Evolutionary conservation across 2,888 invertebrate genomes (phyloP), one percentile per base, ranked within the genome.

Genomic region (Hypselothyrea guttata): DNA sequence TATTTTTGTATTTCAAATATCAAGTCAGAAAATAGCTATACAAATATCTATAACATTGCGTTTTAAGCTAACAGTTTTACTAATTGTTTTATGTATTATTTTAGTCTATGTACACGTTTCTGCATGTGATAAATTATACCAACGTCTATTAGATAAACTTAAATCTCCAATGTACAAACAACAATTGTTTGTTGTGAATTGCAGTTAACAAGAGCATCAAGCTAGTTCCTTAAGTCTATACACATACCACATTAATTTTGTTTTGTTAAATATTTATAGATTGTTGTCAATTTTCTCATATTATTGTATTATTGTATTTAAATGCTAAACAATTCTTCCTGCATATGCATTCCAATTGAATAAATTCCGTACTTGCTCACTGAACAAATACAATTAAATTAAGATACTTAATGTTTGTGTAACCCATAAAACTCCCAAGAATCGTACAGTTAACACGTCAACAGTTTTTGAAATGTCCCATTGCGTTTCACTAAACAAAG

Each of bases 121-220:
- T 46, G 5, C 22, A 35, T 47, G 59, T 54, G 54, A 54, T 54
- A 40, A 45, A 48, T 22, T 16, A 66, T 52, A 69, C 60, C 68
- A 71, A 55, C 71, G 68, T 48, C 38, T 47, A 34, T 47, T 13
- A 54, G 40, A 22, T 46, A 38, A 28, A 34, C 22, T 37, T 44
- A 30, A 9, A 5, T 13, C 1, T 7, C 16, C 8, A 45, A 58
- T 70, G 45, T 57, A 63, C 45, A 52, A 52, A 46, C 13, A 63
- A 47, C 45, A 16, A 12, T 12, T 34, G 11, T 12, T 40, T 4
- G 40, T 31, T 55, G 37, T 52, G 41, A 47, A 49, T 34, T 42
- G 41, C 34, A 65, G 68, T 68, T 71, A 68, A 71, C 71, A 68
- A 33, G 4, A 22, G 22, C 22, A 22, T 22, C 51, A 45, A n/a